phyloP scores from a whole-genome alignment of 1,140 invertebrate species.

The Drosophila ananassae region DNA sequence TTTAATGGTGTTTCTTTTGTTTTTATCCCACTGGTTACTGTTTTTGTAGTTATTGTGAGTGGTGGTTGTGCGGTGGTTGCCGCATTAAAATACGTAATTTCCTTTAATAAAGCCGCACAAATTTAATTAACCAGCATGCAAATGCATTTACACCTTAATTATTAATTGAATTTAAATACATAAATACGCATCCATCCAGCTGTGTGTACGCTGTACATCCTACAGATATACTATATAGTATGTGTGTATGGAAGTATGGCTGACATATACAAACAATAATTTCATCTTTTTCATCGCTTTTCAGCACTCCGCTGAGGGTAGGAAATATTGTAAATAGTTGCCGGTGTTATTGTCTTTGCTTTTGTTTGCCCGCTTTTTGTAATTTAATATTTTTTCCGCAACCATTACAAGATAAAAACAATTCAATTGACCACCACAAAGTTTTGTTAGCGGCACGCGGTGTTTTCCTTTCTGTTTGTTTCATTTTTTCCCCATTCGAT shows the following conservation, averaged over 20 bases:
- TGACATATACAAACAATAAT: conserved; percentile 30
- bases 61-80: conserved; percentile 33
- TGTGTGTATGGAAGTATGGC: conserved; percentile 4
- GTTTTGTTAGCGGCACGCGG: conserved; percentile 35
- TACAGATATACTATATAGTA: neutral
- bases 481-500: conserved; percentile 10
- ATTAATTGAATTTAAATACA: conserved; percentile 83
- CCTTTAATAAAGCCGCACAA: conserved; percentile 82
- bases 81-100: conserved; percentile 75
- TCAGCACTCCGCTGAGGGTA: neutral
- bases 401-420: conserved; percentile 14
- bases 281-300: conserved; percentile 25
- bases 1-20: conserved; percentile 28
- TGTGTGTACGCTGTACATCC: neutral
- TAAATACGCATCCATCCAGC: conserved; percentile 56
- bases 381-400: conserved; percentile 48
- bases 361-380: conserved; percentile 35
- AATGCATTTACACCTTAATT: conserved; percentile 84
- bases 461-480: conserved; percentile 23
- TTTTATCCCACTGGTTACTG: conserved; percentile 11
- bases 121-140: conserved; percentile 83
- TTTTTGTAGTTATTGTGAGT: conserved; percentile 30
- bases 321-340: conserved; percentile 36
- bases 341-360: conserved; percentile 34
- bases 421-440: conserved; percentile 42